Evolutionary conservation across 2,797 vertebrate genomes (phyloP).

Genomic region (Anabas testudineus): DNA sequence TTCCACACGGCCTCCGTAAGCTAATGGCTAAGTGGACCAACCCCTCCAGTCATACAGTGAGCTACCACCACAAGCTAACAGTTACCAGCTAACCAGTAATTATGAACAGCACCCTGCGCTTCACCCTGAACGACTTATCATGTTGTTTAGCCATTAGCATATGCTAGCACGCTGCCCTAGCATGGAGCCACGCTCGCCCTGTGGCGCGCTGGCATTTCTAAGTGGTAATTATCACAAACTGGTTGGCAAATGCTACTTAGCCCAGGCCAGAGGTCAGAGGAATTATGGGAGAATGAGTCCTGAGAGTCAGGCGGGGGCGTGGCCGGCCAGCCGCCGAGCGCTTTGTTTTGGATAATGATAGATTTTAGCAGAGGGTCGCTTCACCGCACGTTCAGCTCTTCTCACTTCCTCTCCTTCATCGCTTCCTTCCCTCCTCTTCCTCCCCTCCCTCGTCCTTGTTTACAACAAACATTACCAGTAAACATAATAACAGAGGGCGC

Average conservation of each 20-base stretch:
- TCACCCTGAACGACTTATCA: slow-evolving; percentile 53
- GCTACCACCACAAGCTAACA: slow-evolving; percentile 39
- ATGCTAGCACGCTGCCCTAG: slow-evolving; percentile 64
- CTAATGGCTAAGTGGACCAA: slow-evolving; percentile 41
- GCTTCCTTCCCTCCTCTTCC: slow-evolving; percentile 16
- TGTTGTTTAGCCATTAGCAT: slow-evolving; percentile 78
- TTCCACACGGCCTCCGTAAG: slow-evolving; percentile 7
- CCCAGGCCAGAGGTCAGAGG: slow-evolving; percentile 59
- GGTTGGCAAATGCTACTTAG: slow-evolving; percentile 67
- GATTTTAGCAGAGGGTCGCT: slow-evolving; percentile 58
- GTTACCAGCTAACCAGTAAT: slow-evolving; percentile 57
- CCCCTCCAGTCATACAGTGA: slow-evolving; percentile 19
- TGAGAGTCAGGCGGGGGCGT: slow-evolving; percentile 55
- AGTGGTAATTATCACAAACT: slow-evolving; percentile 74
- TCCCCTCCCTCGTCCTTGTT: slow-evolving; percentile 52
- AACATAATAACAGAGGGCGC: slow-evolving; percentile 71
- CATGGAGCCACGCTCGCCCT: slow-evolving; percentile 38
- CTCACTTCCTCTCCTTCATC: slow-evolving; percentile 22
- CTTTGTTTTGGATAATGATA: slow-evolving; percentile 78
- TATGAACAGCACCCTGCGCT: slow-evolving; percentile 31
- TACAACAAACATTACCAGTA: slow-evolving; percentile 73
- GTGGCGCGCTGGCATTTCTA: slow-evolving; percentile 70
- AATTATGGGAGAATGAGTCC: slow-evolving; percentile 72
- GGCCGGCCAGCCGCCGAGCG: slow-evolving; percentile 22
- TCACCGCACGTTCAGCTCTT: slow-evolving; percentile 47